Evolutionary conservation across 2,113 vertebrate genomes (phyloP), one percentile per base, ranked within the genome.

Genomic region (Cavia porcellus): DNA sequence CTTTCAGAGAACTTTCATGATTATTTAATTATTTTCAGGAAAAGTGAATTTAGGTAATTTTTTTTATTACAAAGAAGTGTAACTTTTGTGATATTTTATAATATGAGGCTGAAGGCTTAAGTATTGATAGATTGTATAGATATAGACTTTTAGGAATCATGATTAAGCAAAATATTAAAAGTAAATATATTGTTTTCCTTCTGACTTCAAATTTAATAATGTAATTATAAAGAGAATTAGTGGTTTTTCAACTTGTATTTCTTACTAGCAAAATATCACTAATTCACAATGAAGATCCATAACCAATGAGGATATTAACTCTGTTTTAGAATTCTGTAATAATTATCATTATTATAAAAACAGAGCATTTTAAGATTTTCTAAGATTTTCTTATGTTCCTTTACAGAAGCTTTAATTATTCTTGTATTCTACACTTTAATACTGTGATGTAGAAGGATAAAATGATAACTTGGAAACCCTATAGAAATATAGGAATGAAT

Each of bases 401-500:
- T 94, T 62, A 3, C 55, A 91, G 45, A 62, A 0, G 19, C 0
- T 42, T 89, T 80, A 90, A 84, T 57, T 30, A 52, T 93, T 62
- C 85, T 92, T 97, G 38, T 77, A 86, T 94, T 84, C n/a, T 66
- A 93, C 30, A 95, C 84, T 77, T 95, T 50, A 74, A 59, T 86
- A 62, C 68, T 77, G 42, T 72, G 70, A 45, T 89, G 1, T 28
- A 80, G 38, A 75, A 86, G 2, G 47, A 81, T 89, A 52, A 72
- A 64, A 92, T 72, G 66, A 89, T 70, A 42, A 85, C 91, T 95
- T 57, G 25, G 70, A 95, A 80, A 90, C 28, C 52, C 25, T 92
- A 84, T 24, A 82, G 80, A 89, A 94, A 72, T 80, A 38, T 96
- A 12, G 87, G 57, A 52, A 22, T 86, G 52, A 82, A 89, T 32